Evolutionary conservation across 2,888 invertebrate genomes (phyloP), one percentile per base, ranked within the genome.

Genomic region (Drosophila longiperda): DNA sequence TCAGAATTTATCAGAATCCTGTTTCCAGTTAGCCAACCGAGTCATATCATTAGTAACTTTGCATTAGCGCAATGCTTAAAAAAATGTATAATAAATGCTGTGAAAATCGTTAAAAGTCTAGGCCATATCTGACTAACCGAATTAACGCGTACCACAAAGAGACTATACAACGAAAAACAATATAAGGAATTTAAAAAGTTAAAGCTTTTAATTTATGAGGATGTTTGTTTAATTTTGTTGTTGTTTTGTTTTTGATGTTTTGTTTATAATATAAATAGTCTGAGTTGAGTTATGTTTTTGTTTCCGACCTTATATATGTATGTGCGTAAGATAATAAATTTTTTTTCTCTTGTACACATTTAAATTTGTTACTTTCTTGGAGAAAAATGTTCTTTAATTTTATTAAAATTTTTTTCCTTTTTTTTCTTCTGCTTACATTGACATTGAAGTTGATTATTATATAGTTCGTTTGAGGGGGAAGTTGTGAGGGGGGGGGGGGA

Each of bases 391-490:
- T 23, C 17, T 55, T 38, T 36, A 65, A 65, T 70, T 75, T 52
- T 48, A 59, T 42, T 49, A 29, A 1, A 15, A 15, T 58, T 42
- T 49, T 38, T 26, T 50, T 32, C 11, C 26, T 11, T 49, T 38
- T 26, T 50, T 32, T 17, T 26, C 15, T 34, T 42, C 7, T 45
- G 23, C 36, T 26, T 17, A 48, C 32, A 49, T 42, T 26, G 42
- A 50, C 29, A 69, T 33, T 53, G 49, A 32, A 61, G 68, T 81
- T 81, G 73, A 77, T 78, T 78, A 66, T 73, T 50, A 62, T 48
- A 58, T 32, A 26, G 58, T n/a, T 48, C 9, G 54, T 15, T 48
- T 7, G 29, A 32, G 23, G 40, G 36, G 29, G 29, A 26, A 26
- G 26, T 26, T 26, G 26, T 26, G n/a, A n/a, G n/a, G n/a, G n/a